Evolutionary conservation across 2,797 vertebrate genomes (phyloP), one percentile per base, ranked within the genome.

Genomic region (Myotis myotis): DNA sequence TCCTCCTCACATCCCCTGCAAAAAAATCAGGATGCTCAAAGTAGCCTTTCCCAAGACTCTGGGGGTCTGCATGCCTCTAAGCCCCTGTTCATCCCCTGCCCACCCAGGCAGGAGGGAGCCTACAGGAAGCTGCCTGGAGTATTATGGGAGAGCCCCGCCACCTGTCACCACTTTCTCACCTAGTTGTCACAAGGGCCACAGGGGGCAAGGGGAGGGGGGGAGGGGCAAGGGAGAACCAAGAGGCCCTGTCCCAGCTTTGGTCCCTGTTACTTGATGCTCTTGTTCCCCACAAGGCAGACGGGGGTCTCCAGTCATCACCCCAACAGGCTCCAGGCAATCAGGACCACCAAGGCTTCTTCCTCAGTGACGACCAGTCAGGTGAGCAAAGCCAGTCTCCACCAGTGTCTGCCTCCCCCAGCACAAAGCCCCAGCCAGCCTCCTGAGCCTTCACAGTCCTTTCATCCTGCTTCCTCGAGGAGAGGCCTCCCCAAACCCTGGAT

Each of bases 231-330:
- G 79, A 71, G 66, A 75, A 70, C 41, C 41, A n/a, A 90, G 60
- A 62, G 64, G 12, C 19, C 76, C 3, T 3, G 28, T 66, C 68
- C 88, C 55, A 88, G 66, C 68, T 94, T 57, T 76, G 68, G 33
- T 82, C 51, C 70, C 64, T 47, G 49, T 98, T 95, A 97, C 94
- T 93, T 98, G 98, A 98, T 87, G 86, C 81, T 98, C 92, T 98
- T 98, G n/a, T 97, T 98, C 90, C 99, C 98, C 98, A 99, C 98
- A 98, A 99, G 99, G 99, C 98, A 99, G 99, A 99, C 89, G 98
- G 99, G 94, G 98, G 99, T 98, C 98, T 99, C 97, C 99, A 99
- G 96, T 90, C 98, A 85, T 98, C 98, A 28, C 98, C 99, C 81
- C 98, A 97, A 30, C 99, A 99, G 96, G 99, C 99, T 92, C 72